Percentiles rank a stretch among this genome's conserved stretches.
Evolutionary conservation across 1,140 invertebrate genomes (phyloP).

Genomic region (Dermatophagoides farinae): DNA sequence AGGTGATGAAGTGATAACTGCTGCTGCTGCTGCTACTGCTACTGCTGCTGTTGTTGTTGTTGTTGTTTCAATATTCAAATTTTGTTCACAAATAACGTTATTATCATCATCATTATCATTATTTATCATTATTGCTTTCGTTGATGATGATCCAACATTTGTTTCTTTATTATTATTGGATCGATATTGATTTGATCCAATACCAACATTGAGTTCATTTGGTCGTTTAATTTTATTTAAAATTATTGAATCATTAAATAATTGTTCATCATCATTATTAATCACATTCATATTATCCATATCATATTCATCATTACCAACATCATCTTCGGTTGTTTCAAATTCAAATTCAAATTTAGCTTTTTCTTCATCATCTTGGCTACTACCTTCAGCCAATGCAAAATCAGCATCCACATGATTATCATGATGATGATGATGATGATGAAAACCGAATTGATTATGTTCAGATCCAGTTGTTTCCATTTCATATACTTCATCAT

Average conservation of each 20-base stretch:
- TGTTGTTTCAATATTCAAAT: neutral
- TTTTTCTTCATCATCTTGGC: conserved; percentile 3
- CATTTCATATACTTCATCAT: neutral
- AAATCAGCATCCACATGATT: neutral
- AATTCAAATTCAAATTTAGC: neutral
- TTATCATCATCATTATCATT: neutral
- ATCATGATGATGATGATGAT: neutral
- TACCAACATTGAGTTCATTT: neutral
- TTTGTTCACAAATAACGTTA: neutral
- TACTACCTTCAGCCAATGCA: neutral
- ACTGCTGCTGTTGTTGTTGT: neutral
- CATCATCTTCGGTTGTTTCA: conserved; percentile 1
- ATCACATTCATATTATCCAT: neutral
- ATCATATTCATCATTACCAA: neutral
- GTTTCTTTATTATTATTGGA: no score
- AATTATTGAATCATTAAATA: neutral
- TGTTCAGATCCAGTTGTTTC: neutral
- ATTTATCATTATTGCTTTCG: neutral
- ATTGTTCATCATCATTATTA: neutral
- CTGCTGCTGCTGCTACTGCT: neutral
- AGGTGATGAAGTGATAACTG: neutral
- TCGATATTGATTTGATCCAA: neutral
- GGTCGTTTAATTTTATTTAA: neutral
- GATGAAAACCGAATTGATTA: neutral
- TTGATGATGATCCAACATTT: neutral